Conservation (phyloP, 2,113 vertebrate genomes). For the Paedocypris sp. region DNA sequence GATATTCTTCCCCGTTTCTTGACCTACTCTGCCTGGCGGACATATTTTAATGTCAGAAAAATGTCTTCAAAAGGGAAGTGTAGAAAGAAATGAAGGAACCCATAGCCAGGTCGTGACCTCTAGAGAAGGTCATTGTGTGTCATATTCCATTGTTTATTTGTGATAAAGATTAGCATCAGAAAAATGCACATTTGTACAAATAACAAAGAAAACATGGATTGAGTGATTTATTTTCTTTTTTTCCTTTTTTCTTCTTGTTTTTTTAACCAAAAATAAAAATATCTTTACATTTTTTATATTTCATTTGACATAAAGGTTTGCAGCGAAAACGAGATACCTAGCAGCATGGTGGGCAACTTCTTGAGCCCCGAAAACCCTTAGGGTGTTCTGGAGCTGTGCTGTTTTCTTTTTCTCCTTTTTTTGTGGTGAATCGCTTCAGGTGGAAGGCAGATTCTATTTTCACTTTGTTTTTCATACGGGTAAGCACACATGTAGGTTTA, state of each 20-base stretch:
- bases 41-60: conserved; percentile 1
- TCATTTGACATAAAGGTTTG: too few species aligned
- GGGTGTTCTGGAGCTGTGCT: not conserved
- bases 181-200: not conserved
- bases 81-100: not conserved
- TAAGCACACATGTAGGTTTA: not conserved
- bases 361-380: too few species aligned
- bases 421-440: not conserved
- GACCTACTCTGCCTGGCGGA: conserved; percentile 24
- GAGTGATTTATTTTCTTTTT: too few species aligned
- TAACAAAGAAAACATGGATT: too few species aligned
- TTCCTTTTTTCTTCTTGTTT: too few species aligned
- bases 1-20: conserved; percentile 16
- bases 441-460: not conserved
- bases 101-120: not conserved
- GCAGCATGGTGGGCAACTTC: too few species aligned
- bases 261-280: too few species aligned
- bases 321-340: too few species aligned
- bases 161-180: not conserved
- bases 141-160: not conserved
- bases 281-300: too few species aligned
- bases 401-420: not conserved
- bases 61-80: not conserved
- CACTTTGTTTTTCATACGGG: not conserved
- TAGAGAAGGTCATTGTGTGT: not conserved